Conservation (phyloP, 2,888 invertebrate genomes). For the Platycnemis pennipes region DNA sequence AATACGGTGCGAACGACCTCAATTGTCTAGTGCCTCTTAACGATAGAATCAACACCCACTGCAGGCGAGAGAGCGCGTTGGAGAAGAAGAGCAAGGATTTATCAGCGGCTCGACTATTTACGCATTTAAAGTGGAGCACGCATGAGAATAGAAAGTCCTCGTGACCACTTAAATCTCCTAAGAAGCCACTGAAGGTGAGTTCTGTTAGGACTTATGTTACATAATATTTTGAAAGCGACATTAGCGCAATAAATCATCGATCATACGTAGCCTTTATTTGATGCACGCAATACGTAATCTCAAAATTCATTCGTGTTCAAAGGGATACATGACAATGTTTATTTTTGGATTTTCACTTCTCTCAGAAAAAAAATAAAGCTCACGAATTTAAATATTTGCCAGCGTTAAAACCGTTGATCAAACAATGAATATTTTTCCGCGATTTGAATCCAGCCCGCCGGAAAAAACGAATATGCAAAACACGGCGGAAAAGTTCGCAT, state of each 20-base stretch:
- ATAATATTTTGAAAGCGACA: not conserved
- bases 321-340: not conserved
- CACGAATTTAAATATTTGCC: not conserved
- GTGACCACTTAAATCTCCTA: not conserved
- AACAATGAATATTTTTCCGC: not conserved
- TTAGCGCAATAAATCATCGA: too few species aligned
- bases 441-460: not conserved
- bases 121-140: not conserved
- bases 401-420: not conserved
- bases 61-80: not conserved
- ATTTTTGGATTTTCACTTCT: not conserved
- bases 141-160: not conserved
- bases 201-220: not conserved
- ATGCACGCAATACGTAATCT: not conserved
- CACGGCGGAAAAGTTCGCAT: not conserved
- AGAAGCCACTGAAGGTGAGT: not conserved
- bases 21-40: not conserved
- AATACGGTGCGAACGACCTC: not conserved
- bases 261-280: not conserved
- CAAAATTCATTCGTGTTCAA: not conserved
- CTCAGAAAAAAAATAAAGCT: not conserved
- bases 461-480: not conserved
- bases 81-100: not conserved
- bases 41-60: not conserved
- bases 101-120: not conserved